A percentile compares a stretch with the other conserved stretches of the same genome.
Conservation (phyloP, 2,888 invertebrate species). For the Brenthis ino region DNA sequence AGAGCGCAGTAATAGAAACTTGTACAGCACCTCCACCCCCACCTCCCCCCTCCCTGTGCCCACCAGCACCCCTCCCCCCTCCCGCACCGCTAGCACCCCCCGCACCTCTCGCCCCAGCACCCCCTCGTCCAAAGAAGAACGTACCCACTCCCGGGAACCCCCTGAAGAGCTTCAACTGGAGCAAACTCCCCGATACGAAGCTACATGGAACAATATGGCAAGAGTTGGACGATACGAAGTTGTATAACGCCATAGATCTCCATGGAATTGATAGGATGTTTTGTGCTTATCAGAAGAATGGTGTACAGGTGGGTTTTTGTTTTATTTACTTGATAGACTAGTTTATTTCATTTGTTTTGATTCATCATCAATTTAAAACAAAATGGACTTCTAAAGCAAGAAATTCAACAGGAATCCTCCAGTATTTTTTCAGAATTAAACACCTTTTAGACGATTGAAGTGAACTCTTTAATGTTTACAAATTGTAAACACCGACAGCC, state of each 20-base stretch:
- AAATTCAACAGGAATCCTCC: too few relatives aligned
- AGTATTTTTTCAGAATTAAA: too few relatives aligned
- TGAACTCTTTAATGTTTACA: too few relatives aligned
- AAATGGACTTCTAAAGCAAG: too few relatives aligned
- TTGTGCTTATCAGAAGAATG: conserved; percentile 97
- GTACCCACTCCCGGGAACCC: conserved; percentile 96
- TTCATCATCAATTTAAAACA: too few relatives aligned
- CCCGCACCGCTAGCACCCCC: conserved; percentile 82
- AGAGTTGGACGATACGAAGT: conserved; percentile 94
- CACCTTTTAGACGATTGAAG: too few relatives aligned
- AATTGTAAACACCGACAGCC: too few relatives aligned
- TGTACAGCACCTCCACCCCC: conserved; percentile 61
- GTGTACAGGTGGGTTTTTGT: conserved; percentile 84
- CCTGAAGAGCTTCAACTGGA: conserved; percentile 98
- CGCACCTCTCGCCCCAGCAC: conserved; percentile 78
- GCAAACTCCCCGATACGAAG: conserved; percentile 95
- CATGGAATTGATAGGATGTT: conserved; percentile 96
- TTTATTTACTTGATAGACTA: not conserved
- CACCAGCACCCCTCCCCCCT: conserved; percentile 82
- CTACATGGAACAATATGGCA: conserved; percentile 97
- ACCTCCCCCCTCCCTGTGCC: conserved; percentile 81
- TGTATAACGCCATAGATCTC: conserved; percentile 95
- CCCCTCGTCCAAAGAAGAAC: conserved; percentile 88
- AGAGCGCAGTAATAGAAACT: conserved; percentile 72
- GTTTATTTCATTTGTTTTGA: not conserved